phyloP scores from a whole-genome alignment of 2,113 vertebrate species.

The Clarias gariepinus region DNA sequence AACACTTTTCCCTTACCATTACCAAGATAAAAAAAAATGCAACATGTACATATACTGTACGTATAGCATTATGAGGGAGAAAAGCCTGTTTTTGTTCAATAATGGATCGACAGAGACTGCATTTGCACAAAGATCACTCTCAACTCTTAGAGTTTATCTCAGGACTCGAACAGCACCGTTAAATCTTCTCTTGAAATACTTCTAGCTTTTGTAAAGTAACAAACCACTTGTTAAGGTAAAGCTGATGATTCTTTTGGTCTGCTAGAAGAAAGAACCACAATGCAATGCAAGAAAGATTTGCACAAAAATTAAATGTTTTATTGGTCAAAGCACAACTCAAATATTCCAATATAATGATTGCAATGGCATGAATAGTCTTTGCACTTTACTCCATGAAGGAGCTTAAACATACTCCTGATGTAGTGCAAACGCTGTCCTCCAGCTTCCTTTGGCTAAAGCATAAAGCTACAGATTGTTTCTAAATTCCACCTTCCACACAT shows the following conservation, averaged over 20 bases:
- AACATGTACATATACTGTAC: neutral
- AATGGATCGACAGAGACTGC: neutral
- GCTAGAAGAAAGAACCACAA: no score
- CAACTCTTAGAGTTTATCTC: neutral
- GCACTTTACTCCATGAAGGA: neutral
- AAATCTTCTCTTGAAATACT: neutral
- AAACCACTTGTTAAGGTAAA: neutral
- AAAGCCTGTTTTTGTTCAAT: no score
- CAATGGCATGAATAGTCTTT: neutral
- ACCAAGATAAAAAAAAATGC: neutral
- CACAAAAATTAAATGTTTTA: conserved; percentile 15
- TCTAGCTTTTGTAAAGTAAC: neutral
- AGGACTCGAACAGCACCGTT: neutral
- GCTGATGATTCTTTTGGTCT: neutral
- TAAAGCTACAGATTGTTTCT: neutral
- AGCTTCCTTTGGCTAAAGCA: conserved; percentile 11
- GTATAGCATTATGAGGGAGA: no score
- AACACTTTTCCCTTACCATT: neutral
- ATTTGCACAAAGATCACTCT: neutral
- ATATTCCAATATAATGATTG: neutral
- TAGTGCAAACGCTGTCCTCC: conserved; percentile 25
- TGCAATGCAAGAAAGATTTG: neutral
- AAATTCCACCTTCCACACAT: neutral
- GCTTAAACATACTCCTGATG: neutral
- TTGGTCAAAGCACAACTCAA: conserved; percentile 4